Conservation (phyloP, 2,113 vertebrate genomes). For the Morone saxatilis region DNA sequence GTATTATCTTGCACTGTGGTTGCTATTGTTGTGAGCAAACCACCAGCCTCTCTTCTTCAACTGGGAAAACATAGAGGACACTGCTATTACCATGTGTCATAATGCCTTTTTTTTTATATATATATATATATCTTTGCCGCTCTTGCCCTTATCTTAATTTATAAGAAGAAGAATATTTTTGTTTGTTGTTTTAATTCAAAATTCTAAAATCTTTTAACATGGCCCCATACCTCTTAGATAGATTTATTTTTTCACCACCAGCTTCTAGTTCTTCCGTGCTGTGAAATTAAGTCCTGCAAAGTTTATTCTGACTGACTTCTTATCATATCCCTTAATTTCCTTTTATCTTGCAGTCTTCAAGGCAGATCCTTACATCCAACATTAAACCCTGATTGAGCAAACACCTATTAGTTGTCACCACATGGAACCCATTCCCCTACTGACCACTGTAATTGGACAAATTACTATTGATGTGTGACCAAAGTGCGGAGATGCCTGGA, state of each 20-base stretch:
- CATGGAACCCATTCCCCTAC: slow-evolving; percentile 56
- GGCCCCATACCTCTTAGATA: not conserved
- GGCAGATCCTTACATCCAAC: not conserved
- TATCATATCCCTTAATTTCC: not conserved
- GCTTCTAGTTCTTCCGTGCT: not conserved
- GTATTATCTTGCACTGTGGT: not conserved
- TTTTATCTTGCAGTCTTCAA: slow-evolving; percentile 34
- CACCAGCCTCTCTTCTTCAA: not conserved
- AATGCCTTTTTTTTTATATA: not conserved
- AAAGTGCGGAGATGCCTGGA: slow-evolving; percentile 64
- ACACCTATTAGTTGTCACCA: not conserved
- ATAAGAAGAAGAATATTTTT: not conserved
- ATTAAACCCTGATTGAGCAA: slow-evolving; percentile 7
- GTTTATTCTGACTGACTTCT: not conserved
- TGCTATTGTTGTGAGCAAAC: not conserved
- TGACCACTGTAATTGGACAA: slow-evolving; percentile 31
- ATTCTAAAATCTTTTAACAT: too few species aligned
- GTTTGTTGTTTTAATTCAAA: not conserved
- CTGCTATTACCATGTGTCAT: not conserved
- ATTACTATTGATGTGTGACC: slow-evolving; percentile 65
- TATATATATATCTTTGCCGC: not conserved
- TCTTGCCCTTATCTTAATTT: not conserved
- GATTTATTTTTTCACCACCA: not conserved
- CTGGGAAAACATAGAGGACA: not conserved
- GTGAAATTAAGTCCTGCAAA: not conserved